These are phyloP conservation scores for Poicephalus gulielmi DNA, from an alignment of 2,113 vertebrate species.

Conservation along the genomic window DNA sequence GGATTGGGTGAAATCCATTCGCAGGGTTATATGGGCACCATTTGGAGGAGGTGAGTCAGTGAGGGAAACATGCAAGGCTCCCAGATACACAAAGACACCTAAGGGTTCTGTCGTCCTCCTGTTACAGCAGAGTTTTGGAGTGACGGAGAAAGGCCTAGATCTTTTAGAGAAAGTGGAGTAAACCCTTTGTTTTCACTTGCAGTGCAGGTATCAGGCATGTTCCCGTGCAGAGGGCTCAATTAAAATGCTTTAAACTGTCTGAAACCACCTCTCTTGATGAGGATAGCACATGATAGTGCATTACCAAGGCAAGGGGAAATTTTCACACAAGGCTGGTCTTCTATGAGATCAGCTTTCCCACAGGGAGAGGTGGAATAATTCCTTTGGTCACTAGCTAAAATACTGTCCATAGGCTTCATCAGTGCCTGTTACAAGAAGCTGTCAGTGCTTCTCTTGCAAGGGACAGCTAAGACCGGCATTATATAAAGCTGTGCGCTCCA, in stretches of 20 bases:
- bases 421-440: not conserved
- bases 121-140: not conserved
- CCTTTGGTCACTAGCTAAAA: not conserved
- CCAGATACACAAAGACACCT: not conserved
- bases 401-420: not conserved
- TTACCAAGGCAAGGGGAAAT: not conserved
- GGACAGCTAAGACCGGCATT: not conserved
- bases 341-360: not conserved
- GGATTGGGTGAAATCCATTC: slow-evolving; percentile 98
- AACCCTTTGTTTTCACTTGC: not conserved
- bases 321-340: not conserved
- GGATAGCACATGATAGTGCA: not conserved
- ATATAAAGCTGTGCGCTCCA: not conserved
- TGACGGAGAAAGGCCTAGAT: not conserved
- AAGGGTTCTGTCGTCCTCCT: not conserved
- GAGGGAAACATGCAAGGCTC: not conserved
- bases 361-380: not conserved
- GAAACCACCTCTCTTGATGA: not conserved
- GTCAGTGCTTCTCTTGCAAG: not conserved
- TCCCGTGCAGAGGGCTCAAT: not conserved
- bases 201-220: not conserved
- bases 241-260: not conserved
- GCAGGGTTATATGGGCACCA: slow-evolving; percentile 97
- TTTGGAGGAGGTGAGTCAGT: slow-evolving; percentile 94
- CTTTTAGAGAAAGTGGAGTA: not conserved